These are phyloP conservation scores for Phrynocephalus guinanensis DNA, from an alignment of 2,797 vertebrate genomes.

Conservation along the genomic window DNA sequence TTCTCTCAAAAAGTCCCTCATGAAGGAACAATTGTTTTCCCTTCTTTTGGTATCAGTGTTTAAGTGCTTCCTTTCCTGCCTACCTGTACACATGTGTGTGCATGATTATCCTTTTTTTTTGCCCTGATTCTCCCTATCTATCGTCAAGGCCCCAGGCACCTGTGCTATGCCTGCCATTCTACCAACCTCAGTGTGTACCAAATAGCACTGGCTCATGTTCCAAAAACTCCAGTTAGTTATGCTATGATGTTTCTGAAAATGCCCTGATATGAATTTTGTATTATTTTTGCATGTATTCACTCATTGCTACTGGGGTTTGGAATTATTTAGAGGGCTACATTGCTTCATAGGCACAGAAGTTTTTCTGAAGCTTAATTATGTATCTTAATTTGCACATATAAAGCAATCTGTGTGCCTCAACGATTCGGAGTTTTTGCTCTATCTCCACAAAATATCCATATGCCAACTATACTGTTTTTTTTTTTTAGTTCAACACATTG, in stretches of 20 bases:
- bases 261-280: background rate
- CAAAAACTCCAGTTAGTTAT: background rate
- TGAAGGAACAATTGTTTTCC: too few relatives aligned
- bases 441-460: constrained; percentile 1
- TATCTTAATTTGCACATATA: background rate
- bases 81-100: too few relatives aligned
- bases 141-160: too few relatives aligned
- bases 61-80: too few relatives aligned
- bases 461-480: background rate
- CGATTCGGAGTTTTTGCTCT: background rate
- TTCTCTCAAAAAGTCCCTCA: too few relatives aligned
- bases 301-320: background rate
- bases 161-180: too few relatives aligned
- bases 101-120: too few relatives aligned
- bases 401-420: background rate
- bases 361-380: background rate
- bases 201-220: too few relatives aligned
- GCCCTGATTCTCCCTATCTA: too few relatives aligned
- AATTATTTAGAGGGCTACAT: background rate
- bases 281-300: background rate
- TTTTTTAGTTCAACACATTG: constrained; percentile 13
- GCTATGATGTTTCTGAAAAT: background rate
- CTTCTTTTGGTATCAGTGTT: too few relatives aligned
- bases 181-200: too few relatives aligned
- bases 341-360: background rate